Conservation (phyloP, 1,140 invertebrate species). For the Cataglyphis hispanica region DNA sequence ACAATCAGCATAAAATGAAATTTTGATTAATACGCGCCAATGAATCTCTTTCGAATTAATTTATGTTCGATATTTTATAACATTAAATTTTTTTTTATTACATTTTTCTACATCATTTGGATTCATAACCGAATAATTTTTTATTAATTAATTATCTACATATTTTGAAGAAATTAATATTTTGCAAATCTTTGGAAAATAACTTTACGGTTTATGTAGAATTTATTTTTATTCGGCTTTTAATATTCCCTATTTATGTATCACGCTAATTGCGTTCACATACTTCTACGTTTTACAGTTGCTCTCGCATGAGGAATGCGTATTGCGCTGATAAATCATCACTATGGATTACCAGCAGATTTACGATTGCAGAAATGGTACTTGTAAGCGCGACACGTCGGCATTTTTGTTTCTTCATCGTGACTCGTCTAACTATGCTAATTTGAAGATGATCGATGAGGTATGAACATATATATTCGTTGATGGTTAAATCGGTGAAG, state of each 20-base stretch:
- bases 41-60: constrained; percentile 39
- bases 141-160: background rate
- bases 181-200: background rate
- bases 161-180: background rate
- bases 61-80: background rate
- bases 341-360: constrained; percentile 20
- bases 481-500: constrained; percentile 32
- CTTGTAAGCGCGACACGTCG: constrained; percentile 43
- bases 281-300: constrained; percentile 8
- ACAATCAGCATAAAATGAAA: background rate
- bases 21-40: constrained; percentile 15
- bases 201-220: background rate
- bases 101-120: background rate
- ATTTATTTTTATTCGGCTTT: constrained; percentile 9
- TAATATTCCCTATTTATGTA: background rate
- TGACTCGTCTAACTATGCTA: constrained; percentile 40
- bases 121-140: background rate
- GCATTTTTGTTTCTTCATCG: constrained; percentile 43
- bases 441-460: constrained; percentile 45
- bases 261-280: background rate
- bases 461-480: background rate
- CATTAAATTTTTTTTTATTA: background rate
- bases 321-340: constrained; percentile 39
- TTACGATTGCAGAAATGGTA: constrained; percentile 36
- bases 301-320: background rate